These are phyloP conservation scores for Egretta garzetta DNA, from an alignment of 2,113 vertebrate genomes.

Conservation along the genomic window DNA sequence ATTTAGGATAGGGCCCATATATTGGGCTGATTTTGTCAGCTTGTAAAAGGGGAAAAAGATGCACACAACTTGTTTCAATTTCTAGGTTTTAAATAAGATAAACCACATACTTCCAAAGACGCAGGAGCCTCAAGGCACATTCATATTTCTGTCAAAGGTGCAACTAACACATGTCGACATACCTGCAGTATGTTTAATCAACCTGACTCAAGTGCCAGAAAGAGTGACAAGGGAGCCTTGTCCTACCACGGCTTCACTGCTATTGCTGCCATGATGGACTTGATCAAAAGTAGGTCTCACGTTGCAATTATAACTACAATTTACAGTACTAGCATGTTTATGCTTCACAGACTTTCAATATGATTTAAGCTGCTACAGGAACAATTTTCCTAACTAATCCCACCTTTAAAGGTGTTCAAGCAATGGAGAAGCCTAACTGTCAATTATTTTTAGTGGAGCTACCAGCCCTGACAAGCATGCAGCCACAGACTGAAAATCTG, in stretches of 20 bases:
- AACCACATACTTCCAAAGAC: neutral
- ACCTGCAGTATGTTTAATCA: neutral
- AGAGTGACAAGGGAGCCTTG: neutral
- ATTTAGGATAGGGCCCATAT: neutral
- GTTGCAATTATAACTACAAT: neutral
- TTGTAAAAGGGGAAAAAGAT: neutral
- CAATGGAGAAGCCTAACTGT: neutral
- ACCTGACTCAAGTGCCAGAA: neutral
- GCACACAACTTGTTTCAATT: neutral
- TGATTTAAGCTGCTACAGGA: neutral
- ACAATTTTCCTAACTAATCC: neutral
- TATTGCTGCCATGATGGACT: neutral
- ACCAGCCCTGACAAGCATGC: neutral
- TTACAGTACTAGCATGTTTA: neutral
- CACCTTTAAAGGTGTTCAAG: neutral
- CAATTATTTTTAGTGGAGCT: neutral
- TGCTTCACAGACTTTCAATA: neutral
- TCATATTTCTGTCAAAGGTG: conserved; percentile 16
- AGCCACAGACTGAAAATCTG: neutral
- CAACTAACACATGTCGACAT: neutral
- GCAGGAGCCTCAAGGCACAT: neutral
- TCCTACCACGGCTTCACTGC: neutral
- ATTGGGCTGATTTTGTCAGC: neutral
- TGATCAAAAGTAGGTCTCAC: neutral
- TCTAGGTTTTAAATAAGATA: neutral